These are phyloP conservation scores for Circaetus cinerascens DNA, from an alignment of 2,113 vertebrate species.

Conservation along the genomic window DNA sequence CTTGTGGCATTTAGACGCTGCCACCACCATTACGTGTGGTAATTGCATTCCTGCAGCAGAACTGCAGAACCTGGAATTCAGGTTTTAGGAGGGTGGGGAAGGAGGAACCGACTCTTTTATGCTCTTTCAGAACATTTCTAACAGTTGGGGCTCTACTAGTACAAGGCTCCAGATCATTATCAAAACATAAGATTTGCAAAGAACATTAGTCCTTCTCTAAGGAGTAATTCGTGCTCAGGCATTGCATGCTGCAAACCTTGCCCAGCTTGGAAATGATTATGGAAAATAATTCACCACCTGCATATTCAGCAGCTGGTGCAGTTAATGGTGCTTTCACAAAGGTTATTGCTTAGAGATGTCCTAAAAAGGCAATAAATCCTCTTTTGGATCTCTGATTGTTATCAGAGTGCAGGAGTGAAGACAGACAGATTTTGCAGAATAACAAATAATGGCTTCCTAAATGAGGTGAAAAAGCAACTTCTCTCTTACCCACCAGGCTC, in stretches of 20 bases:
- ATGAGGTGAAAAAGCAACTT: background rate
- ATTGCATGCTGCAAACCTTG: background rate
- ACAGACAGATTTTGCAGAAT: background rate
- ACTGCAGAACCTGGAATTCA: constrained; percentile 47
- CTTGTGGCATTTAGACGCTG: background rate
- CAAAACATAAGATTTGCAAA: background rate
- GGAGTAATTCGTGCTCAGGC: background rate
- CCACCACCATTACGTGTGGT: background rate
- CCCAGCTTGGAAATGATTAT: background rate
- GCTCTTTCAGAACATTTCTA: background rate
- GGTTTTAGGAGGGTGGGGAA: constrained; percentile 24
- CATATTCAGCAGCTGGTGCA: background rate
- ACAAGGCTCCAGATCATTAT: background rate
- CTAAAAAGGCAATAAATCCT: background rate
- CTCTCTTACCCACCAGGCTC: background rate
- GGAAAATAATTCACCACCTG: background rate
- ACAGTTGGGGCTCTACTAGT: background rate
- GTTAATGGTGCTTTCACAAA: background rate
- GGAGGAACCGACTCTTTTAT: background rate
- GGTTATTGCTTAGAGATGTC: background rate
- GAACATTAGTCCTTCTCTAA: background rate
- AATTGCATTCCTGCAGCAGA: background rate
- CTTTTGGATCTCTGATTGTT: background rate
- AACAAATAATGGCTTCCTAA: background rate
- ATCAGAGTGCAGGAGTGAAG: background rate